phyloP scores from a whole-genome alignment of 2,888 invertebrate genomes.

The Acanthopleura granulata region DNA sequence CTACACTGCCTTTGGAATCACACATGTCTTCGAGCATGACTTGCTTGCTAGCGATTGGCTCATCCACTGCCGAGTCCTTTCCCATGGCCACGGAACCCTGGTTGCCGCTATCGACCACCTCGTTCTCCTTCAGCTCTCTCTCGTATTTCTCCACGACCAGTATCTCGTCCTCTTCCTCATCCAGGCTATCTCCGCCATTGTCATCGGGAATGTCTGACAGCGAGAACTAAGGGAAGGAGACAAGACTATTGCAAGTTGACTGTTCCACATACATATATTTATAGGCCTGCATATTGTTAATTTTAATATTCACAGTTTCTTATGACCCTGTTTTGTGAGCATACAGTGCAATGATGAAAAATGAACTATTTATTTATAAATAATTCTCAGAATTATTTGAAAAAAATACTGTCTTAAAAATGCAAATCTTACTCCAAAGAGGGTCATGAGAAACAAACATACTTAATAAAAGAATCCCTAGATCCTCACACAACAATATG shows the following conservation, averaged over 20 bases:
- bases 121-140: conserved; percentile 12
- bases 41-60: not conserved
- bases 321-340: too few relatives aligned
- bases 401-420: too few relatives aligned
- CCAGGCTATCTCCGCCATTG: conserved; percentile 29
- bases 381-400: too few relatives aligned
- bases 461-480: too few relatives aligned
- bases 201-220: conserved; percentile 36
- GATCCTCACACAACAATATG: too few relatives aligned
- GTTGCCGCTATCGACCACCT: not conserved
- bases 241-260: not conserved
- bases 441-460: too few relatives aligned
- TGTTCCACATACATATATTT: not conserved
- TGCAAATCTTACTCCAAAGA: too few relatives aligned
- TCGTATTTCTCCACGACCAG: conserved; percentile 27
- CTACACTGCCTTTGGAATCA: conserved; percentile 9
- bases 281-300: not conserved
- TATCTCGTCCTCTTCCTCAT: conserved; percentile 29
- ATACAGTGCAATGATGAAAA: too few relatives aligned
- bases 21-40: not conserved
- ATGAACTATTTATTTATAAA: too few relatives aligned
- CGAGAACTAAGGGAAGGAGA: conserved; percentile 19
- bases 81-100: not conserved
- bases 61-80: not conserved
- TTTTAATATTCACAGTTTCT: too few relatives aligned